A percentile compares a stretch with the other conserved stretches of the same genome.
Evolutionary conservation across 2,113 vertebrate species (phyloP).

Genomic region (Prolemur simus): DNA sequence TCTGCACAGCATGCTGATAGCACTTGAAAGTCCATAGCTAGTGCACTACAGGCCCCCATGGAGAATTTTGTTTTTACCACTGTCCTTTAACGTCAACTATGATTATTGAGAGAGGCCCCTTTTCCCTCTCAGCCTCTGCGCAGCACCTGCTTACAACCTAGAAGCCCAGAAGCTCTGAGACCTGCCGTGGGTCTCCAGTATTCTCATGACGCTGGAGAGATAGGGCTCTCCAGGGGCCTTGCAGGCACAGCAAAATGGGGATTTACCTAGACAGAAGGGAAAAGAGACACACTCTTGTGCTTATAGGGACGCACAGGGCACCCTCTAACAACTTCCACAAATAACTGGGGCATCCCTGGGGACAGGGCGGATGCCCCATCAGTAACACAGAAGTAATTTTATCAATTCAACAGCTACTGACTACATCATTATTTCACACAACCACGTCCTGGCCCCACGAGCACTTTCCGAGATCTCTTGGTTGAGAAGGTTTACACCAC

Average conservation of each 20-base stretch:
- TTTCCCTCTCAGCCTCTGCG: background rate
- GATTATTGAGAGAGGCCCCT: rapidly evolving
- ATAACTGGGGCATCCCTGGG: background rate
- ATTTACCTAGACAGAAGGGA: background rate
- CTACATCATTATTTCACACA: background rate
- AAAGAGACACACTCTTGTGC: background rate
- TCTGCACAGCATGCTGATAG: too few species aligned
- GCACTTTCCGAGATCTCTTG: background rate
- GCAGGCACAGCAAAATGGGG: background rate
- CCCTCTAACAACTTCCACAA: background rate
- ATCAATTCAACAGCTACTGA: background rate
- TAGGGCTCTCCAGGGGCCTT: background rate
- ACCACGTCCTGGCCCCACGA: background rate
- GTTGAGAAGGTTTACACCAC: background rate
- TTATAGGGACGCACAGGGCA: rapidly evolving
- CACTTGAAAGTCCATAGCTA: too few species aligned
- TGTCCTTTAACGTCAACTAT: background rate
- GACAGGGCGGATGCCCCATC: background rate
- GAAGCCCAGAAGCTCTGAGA: background rate
- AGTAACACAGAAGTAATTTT: background rate
- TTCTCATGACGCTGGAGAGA: background rate
- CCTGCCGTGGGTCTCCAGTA: rapidly evolving
- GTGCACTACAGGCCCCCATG: too few species aligned
- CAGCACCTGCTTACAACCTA: background rate
- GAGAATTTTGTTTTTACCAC: background rate